Evolutionary conservation across 1,140 invertebrate genomes (phyloP), one percentile per base, ranked within the genome.

Genomic region (Cataglyphis hispanica): DNA sequence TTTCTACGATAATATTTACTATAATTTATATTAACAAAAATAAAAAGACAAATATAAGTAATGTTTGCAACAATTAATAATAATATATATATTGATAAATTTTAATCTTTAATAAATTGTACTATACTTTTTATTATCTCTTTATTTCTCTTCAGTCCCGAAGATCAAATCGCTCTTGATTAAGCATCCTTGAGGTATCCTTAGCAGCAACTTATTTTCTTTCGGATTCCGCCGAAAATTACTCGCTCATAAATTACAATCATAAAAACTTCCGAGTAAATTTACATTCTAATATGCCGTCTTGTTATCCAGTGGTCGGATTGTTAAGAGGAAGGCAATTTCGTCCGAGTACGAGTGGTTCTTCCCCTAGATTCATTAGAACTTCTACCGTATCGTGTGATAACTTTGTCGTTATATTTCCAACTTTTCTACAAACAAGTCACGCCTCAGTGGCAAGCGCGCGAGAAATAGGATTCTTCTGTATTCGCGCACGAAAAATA

Each of bases 381-480:
- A 83, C 67, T 83, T 83, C 78, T 72, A 43, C 37, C 53, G 37
- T 83, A 72, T 37, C 50, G 67, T 83, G 78, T 72, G 78, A 83
- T 83, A 83, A 74, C 78, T 83, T 83, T 72, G 78, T 72, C 67
- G 78, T 83, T 83, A 83, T 53, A 83, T 72, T 83, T 72, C 78
- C 78, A 83, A 83, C 78, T 83, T 83, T 83, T 83, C 78, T 83
- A 56, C 78, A 83, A 83, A 72, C 78, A 72, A 83, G 78, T 83
- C 78, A 83, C 78, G 78, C 78, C 78, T 83, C 67, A 53, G 53
- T 83, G 37, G 67, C 78, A 83, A 83, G 78, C 37, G 43, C 67
- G 53, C 37, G 53, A 83, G 53, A 83, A 74, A 83, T 81, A 81
- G 66, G 78, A 72, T 72, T 34, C 78, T 25, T 19, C 25, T n/a